phyloP scores from a whole-genome alignment of 2,113 vertebrate species.

The Gallinago media region DNA sequence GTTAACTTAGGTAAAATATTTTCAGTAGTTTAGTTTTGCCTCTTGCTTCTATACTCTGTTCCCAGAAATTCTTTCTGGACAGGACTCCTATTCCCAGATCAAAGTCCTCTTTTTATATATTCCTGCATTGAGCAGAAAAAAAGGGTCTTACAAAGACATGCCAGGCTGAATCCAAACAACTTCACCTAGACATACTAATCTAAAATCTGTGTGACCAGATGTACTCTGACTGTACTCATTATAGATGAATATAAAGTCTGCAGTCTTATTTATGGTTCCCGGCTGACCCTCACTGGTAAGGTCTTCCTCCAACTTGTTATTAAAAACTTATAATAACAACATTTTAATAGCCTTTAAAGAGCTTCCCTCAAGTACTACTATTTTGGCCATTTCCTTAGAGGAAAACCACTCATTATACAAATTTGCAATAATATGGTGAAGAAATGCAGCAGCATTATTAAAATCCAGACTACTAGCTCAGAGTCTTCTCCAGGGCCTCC shows the following conservation, averaged over 20 bases:
- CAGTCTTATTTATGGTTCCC: conserved; percentile 3
- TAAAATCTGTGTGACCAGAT: background rate
- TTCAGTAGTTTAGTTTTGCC: background rate
- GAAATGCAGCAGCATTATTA: conserved; percentile 68
- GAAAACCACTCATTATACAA: conserved; percentile 72
- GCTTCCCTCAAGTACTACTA: conserved; percentile 28
- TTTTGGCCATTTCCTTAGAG: conserved; percentile 66
- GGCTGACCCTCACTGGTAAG: background rate
- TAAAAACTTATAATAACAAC: conserved; percentile 49
- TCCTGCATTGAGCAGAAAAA: background rate
- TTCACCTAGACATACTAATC: background rate
- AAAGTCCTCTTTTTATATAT: background rate
- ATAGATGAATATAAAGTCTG: background rate
- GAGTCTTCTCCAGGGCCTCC: conserved; percentile 41
- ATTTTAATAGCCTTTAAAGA: conserved; percentile 59
- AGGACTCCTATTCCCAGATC: background rate
- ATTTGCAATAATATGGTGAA: conserved; percentile 64
- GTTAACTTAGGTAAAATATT: background rate
- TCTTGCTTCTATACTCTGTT: background rate
- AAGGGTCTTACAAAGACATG: background rate
- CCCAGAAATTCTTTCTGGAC: background rate
- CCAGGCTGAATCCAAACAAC: background rate
- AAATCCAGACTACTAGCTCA: conserved; percentile 54
- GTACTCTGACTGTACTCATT: background rate
- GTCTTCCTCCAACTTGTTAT: conserved; percentile 32